Evolutionary conservation across 2,113 vertebrate genomes (phyloP).

Genomic region (Argyrosomus japonicus): DNA sequence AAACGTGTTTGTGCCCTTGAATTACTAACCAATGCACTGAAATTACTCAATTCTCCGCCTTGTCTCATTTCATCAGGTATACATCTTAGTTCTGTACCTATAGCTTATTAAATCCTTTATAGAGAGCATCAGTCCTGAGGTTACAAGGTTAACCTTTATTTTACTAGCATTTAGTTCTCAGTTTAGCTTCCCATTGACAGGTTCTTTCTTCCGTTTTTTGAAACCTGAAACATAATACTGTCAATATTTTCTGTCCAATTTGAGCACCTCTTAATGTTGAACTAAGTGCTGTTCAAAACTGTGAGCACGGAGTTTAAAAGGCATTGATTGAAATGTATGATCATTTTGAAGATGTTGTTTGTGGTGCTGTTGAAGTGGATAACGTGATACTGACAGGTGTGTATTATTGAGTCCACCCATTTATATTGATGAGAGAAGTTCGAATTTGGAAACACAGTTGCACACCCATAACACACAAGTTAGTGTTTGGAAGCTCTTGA

Average conservation of each 20-base stretch:
- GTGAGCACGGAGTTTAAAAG: background rate
- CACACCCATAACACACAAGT: background rate
- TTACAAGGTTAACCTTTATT: background rate
- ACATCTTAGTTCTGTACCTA: background rate
- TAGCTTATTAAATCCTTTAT: background rate
- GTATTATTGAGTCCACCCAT: background rate
- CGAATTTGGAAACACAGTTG: background rate
- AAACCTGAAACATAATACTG: background rate
- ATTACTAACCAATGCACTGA: background rate
- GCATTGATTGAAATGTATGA: no score
- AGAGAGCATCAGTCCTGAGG: no score
- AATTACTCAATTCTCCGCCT: background rate
- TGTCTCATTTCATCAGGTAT: background rate
- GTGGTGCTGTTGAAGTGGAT: background rate
- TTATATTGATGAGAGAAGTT: background rate
- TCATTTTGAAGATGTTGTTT: background rate
- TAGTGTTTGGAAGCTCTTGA: conserved; percentile 37
- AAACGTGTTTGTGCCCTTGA: background rate
- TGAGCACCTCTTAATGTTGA: background rate
- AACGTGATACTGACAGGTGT: background rate
- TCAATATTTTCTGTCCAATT: background rate
- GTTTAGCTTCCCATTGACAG: background rate
- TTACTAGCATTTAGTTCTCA: no score
- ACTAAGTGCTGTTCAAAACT: background rate
- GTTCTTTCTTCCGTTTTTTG: background rate